Evolutionary conservation across 2,797 vertebrate species (phyloP), one percentile per base, ranked within the genome.

Genomic region (Sebastes glaucus): DNA sequence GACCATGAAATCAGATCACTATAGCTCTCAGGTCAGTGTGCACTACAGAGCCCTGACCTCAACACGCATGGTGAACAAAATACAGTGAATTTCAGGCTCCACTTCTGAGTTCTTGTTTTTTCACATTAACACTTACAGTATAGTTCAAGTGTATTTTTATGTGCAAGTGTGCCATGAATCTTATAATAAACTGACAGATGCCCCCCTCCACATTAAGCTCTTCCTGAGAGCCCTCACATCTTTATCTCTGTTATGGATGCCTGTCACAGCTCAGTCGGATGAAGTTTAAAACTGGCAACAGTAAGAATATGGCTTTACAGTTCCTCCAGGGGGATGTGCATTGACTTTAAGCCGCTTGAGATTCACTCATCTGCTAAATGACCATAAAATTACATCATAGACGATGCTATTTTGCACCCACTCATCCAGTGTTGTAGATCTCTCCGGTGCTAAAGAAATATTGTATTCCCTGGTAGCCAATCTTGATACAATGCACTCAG

Each of bases 301-400:
- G 75, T 67, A 59, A 81, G 83, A 88, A 89, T 81, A 89, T 79
- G 76, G 87, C 89, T 87, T 89, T 79, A 80, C 78, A 80, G 71
- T 87, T 93, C 83, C 89, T 84, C 77, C 84, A 66, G 89, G 82
- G 87, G 65, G 79, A 81, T 87, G 85, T 76, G 74, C 88, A 83
- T 88, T 87, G 87, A 93, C 87, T 88, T 86, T 89, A 93, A 93
- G 88, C 87, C 62, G 77, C 87, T 90, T 91, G 80, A 86, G 83
- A 93, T 79, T 87, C 78, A 87, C 89, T 91, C 87, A 88, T 92
- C 89, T 91, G 88, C 90, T 93, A 92, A 94, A 91, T 91, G 77
- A 91, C 90, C 89, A 88, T 92, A 78, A 91, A 91, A 92, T 91
- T 68, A 88, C 89, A 92, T 92, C 89, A 89, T 66, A 84, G 84